Percentiles rank a stretch among this genome's conserved stretches.
These are phyloP conservation scores for Gallinago jamesoni DNA, from an alignment of 2,113 vertebrate genomes.

Conservation along the genomic window DNA sequence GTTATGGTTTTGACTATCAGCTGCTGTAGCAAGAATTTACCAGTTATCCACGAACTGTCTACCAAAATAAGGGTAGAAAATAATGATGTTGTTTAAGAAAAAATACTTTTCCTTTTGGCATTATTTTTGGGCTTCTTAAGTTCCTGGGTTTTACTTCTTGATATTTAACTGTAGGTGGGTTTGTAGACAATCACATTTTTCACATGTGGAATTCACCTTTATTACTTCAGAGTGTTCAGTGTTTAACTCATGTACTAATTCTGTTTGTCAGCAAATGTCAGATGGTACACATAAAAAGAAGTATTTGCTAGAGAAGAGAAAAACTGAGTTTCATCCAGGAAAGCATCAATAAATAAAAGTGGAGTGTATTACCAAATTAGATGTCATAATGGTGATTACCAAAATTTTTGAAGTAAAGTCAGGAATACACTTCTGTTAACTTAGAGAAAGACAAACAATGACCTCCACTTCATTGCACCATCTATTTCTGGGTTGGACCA, in stretches of 20 bases:
- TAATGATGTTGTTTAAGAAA: background rate
- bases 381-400: background rate
- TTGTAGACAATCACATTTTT: background rate
- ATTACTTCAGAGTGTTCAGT: background rate
- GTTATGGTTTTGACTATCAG: background rate
- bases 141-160: background rate
- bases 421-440: background rate
- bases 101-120: background rate
- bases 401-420: background rate
- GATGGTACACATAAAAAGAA: background rate
- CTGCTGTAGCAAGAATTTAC: background rate
- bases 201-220: background rate
- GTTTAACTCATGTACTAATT: background rate
- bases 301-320: background rate
- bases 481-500: background rate
- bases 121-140: background rate
- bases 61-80: background rate
- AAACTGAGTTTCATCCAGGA: background rate
- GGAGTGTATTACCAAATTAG: background rate
- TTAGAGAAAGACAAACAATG: background rate
- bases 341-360: background rate
- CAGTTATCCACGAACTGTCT: background rate
- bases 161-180: background rate
- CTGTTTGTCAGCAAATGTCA: background rate
- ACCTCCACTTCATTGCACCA: background rate